Percentiles rank a stretch among this genome's conserved stretches.
Conservation (phyloP, 2,113 vertebrate species). For the human region GRCh38 chr5:108139001-108139500, state of each 20-base stretch:
- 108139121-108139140: neutral
- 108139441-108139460: neutral
- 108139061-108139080: conserved; percentile 37
- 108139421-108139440: neutral
- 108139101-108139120: neutral
- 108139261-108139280: neutral
- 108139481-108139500: conserved; percentile 26
- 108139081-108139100: neutral
- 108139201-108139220: neutral
- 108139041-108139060: neutral
- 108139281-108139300: neutral
- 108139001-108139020: neutral
- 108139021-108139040: neutral
- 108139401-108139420: conserved; percentile 40
- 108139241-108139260: neutral
- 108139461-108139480: conserved; percentile 33
- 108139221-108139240: neutral
- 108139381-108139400: neutral
- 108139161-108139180: too few species aligned
- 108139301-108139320: conserved; percentile 22
- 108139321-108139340: neutral
- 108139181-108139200: too few species aligned
- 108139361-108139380: conserved; percentile 42
- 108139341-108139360: conserved; percentile 45
- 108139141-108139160: accelerated